Base-by-base conservation (phyloP, 23 tunicate species). In the Aplidium turbinatum region DNA sequence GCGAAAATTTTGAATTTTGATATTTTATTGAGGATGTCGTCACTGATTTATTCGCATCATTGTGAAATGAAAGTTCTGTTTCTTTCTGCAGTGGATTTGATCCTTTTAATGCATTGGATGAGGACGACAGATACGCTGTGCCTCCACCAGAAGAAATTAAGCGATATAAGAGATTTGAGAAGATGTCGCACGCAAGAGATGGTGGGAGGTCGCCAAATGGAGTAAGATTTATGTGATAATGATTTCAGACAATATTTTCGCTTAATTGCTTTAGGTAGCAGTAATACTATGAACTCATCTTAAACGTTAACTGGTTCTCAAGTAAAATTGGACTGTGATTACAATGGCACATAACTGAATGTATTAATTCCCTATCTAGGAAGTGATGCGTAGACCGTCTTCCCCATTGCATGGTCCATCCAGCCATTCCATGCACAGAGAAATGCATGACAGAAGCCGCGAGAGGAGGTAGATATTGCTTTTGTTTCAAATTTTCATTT, bases 111-210 rank as follows among this genome's bases (percentile, higher is more conserved):
- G 85, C 70, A 31, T 25, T 60, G 23, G 94, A 87, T 0, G 85
- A 70, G 1, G 85, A 80, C 57, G 94, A 79, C 32, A 52, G 78
- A 33, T 87, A 80, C 66, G 94, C 94, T 42, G 70, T 73, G 2
- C 94, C 94, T 6, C 32, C 94, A 0, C 71, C 84, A 16, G 94
- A 80, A 19, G 94, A 87, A 33, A 39, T 79, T 34, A 85, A 77
- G 48, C 66, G 79, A 34, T 32, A 45, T 24, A 80, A 80, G 69
- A 69, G 85, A 57, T 70, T 80, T 57, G 85, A 70, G 4, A 70
- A 70, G 46, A n/a, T n/a, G n/a, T 24, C 58, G 19, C 76, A 70
- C 22, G 16, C 33, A 31, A 80, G 36, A 70, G 50, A 65, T 13
- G 72, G 50, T 3, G 24, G 72, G 38, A 35, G 72, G 19, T 65